Percentiles rank a stretch among this genome's conserved stretches.
These are phyloP conservation scores for Hesperia comma DNA, from an alignment of 2,888 invertebrate species.

Conservation along the genomic window DNA sequence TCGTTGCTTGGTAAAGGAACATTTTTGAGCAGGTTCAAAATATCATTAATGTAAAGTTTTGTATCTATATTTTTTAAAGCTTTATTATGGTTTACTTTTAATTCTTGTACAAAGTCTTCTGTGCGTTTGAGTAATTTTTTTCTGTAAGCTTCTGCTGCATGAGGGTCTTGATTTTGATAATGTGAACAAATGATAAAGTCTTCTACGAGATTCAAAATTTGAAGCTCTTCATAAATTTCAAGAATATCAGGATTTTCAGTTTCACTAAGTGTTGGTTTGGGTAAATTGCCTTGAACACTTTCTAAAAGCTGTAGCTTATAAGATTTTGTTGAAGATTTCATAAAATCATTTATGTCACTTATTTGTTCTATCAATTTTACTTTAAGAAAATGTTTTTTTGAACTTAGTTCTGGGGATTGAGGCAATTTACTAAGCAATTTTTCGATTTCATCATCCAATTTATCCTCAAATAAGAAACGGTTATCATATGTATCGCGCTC, in stretches of 20 bases:
- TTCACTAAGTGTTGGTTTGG: constrained; percentile 40
- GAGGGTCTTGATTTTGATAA: constrained; percentile 55
- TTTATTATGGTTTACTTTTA: constrained; percentile 52
- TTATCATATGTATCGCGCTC: constrained; percentile 55
- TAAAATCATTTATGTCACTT: constrained; percentile 49
- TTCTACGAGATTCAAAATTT: constrained; percentile 58
- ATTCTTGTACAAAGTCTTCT: constrained; percentile 51
- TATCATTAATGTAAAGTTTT: constrained; percentile 50
- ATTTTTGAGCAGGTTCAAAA: constrained; percentile 56
- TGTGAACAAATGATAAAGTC: constrained; percentile 56
- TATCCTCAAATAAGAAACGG: constrained; percentile 60
- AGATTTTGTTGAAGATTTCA: constrained; percentile 48
- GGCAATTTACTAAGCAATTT: constrained; percentile 58
- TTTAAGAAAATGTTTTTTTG: constrained; percentile 55
- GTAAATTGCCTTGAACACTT: constrained; percentile 51
- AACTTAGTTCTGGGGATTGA: constrained; percentile 53
- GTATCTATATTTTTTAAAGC: constrained; percentile 50
- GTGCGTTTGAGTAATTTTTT: constrained; percentile 55
- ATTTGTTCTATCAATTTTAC: constrained; percentile 59
- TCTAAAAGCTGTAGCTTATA: constrained; percentile 61
- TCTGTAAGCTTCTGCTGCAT: constrained; percentile 57
- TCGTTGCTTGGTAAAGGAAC: constrained; percentile 60
- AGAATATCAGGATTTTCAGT: constrained; percentile 40
- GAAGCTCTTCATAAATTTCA: constrained; percentile 54
- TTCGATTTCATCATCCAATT: constrained; percentile 66